Percentiles rank a stretch among this genome's conserved stretches.
Evolutionary conservation across 2,888 invertebrate genomes (phyloP).

Genomic region (Leucoma salicis): DNA sequence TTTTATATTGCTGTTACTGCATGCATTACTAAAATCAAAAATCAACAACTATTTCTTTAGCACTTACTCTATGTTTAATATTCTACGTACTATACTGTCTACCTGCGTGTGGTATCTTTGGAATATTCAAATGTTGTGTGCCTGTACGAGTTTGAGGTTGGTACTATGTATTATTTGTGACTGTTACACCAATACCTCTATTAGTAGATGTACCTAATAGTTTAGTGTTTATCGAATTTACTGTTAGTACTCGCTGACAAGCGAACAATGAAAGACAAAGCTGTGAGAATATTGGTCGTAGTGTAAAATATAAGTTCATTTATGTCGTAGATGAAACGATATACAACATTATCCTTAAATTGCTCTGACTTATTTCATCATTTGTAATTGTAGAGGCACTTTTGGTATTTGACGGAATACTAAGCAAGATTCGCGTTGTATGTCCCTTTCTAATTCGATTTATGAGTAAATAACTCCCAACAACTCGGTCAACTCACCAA

Average conservation of each 20-base stretch:
- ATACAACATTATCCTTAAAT: slow-evolving; percentile 44
- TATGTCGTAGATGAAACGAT: slow-evolving; percentile 63
- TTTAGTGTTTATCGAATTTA: slow-evolving; percentile 77
- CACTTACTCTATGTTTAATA: too few species aligned
- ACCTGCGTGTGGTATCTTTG: too few species aligned
- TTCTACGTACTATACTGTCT: too few species aligned
- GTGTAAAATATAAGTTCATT: slow-evolving; percentile 77
- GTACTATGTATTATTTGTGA: slow-evolving; percentile 45
- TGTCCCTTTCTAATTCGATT: neutral
- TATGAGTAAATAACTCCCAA: too few species aligned
- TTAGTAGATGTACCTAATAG: slow-evolving; percentile 46
- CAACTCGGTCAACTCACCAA: too few species aligned
- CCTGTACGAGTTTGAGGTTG: slow-evolving; percentile 35
- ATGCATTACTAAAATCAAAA: too few species aligned
- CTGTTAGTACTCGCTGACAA: slow-evolving; percentile 71
- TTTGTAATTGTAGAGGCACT: slow-evolving; percentile 45
- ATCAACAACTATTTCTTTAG: too few species aligned
- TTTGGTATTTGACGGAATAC: neutral
- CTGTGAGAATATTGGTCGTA: slow-evolving; percentile 80
- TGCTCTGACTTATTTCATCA: slow-evolving; percentile 48
- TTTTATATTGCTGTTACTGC: too few species aligned
- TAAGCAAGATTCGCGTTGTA: slow-evolving; percentile 9
- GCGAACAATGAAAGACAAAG: slow-evolving; percentile 83
- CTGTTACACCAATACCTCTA: slow-evolving; percentile 56
- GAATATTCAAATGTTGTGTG: too few species aligned